These are phyloP conservation scores for Latrodectus geometricus DNA, from an alignment of 1,140 invertebrate genomes.

Conservation along the genomic window DNA sequence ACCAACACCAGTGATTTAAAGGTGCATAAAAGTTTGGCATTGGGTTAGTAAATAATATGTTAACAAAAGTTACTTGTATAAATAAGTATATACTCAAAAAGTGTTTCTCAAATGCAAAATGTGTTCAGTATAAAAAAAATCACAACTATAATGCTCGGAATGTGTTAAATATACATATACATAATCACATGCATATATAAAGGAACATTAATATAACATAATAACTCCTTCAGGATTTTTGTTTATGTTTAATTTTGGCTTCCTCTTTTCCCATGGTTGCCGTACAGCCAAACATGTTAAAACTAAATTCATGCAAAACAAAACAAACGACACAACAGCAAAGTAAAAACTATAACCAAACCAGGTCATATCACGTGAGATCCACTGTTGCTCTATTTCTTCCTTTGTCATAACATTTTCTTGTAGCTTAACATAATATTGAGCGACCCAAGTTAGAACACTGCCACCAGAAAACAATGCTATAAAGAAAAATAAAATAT, in stretches of 20 bases:
- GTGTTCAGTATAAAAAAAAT: neutral
- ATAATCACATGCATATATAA: neutral
- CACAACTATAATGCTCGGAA: neutral
- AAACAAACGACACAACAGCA: constrained; percentile 78
- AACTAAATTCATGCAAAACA: constrained; percentile 81
- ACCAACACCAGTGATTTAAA: neutral
- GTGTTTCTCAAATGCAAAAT: neutral
- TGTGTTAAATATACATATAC: constrained; percentile 14
- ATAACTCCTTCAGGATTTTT: constrained; percentile 87
- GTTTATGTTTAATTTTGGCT: constrained; percentile 73
- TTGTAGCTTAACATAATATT: constrained; percentile 80
- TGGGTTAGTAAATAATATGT: neutral
- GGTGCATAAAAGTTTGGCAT: neutral
- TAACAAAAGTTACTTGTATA: neutral
- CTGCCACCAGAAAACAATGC: constrained; percentile 79
- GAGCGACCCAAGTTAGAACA: constrained; percentile 79
- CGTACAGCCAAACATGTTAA: constrained; percentile 80
- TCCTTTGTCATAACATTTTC: constrained; percentile 82
- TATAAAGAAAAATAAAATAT: constrained; percentile 70
- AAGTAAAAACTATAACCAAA: constrained; percentile 86
- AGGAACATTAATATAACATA: constrained; percentile 79
- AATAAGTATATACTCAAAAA: neutral
- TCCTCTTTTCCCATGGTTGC: constrained; percentile 73
- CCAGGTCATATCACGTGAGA: constrained; percentile 76
- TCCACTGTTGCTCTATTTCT: constrained; percentile 80